Base-by-base conservation (phyloP, 2,888 invertebrate species). In the Baccha elongata region DNA sequence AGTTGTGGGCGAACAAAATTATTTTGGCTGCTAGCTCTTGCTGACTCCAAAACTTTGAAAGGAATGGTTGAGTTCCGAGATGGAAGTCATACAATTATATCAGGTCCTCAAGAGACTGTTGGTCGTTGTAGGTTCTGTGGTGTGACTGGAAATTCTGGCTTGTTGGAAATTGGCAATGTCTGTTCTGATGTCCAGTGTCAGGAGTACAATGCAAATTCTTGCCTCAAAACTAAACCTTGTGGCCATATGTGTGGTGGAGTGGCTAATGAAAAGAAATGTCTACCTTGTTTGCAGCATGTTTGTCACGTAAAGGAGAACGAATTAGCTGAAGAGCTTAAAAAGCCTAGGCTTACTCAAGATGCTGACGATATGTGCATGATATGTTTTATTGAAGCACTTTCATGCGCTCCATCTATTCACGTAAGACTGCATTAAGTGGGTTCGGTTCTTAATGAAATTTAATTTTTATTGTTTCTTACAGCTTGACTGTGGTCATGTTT, bases 351-450 rank as follows among this genome's bases (percentile, higher is more conserved):
- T 60, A 95, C 97, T 13, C 99, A 99, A 91, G 99, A 99, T 90
- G 97, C 97, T 0, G 99, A 99, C 88, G 99, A 99, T 89, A 98
- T 99, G 97, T 99, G 99, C 91, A 99, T 99, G 97, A 97, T 99
- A 87, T 99, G 99, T 90, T 99, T 99, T 91, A 98, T 98, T 0
- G 99, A 99, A 90, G 98, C 99, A 0, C 91, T 99, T 44, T 96
- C 98, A 29, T 98, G 97, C 85, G 98, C 99, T 0, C 99, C 99
- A 8, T 96, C 98, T 2, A 94, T 99, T 88, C 96, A 96, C 92
- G 95, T 95, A 88, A 87, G 86, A 15, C 19, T 50, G 6, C 11
- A 7, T 1, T 13, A 1, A 29, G 3, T 40, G 7, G 1, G 17
- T 19, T 10, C 1, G 3, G n/a, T 6, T 13, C 3, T 32, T 8